phyloP scores from a whole-genome alignment of 2,888 invertebrate species.

The Maniola hyperantus region DNA sequence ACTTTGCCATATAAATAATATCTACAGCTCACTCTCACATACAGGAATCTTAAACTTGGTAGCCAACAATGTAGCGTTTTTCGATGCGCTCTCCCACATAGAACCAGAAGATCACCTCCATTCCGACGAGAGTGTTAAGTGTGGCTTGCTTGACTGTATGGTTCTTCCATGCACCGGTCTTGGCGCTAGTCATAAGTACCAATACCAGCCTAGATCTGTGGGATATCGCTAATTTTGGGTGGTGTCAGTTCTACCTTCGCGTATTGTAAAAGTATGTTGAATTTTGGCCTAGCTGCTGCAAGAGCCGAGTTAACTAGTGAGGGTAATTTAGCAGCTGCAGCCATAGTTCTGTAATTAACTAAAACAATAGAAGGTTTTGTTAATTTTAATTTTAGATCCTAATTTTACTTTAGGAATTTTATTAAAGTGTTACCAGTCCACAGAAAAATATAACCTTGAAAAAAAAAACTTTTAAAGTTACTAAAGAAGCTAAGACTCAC shows the following conservation, averaged over 20 bases:
- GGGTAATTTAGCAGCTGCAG: slow-evolving; percentile 69
- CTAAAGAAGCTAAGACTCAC: neutral
- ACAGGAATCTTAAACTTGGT: slow-evolving; percentile 85
- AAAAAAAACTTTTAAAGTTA: no score
- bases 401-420: slow-evolving; percentile 22
- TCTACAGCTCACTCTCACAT: slow-evolving; percentile 70
- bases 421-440: neutral
- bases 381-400: slow-evolving; percentile 57
- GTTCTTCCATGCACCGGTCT: slow-evolving; percentile 91
- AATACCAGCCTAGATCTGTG: slow-evolving; percentile 90
- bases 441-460: no score
- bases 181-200: slow-evolving; percentile 86
- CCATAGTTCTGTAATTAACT: slow-evolving; percentile 58
- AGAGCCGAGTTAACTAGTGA: slow-evolving; percentile 71
- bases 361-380: slow-evolving; percentile 54
- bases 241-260: slow-evolving; percentile 97
- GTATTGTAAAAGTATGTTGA: slow-evolving; percentile 91
- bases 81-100: slow-evolving; percentile 98
- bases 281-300: slow-evolving; percentile 85
- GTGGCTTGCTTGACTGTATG: slow-evolving; percentile 93
- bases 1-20: slow-evolving; percentile 66
- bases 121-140: slow-evolving; percentile 93
- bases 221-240: slow-evolving; percentile 93
- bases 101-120: slow-evolving; percentile 97
- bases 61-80: slow-evolving; percentile 94